Conservation (phyloP, 2,797 vertebrate species). For the Microtus agrestis region DNA sequence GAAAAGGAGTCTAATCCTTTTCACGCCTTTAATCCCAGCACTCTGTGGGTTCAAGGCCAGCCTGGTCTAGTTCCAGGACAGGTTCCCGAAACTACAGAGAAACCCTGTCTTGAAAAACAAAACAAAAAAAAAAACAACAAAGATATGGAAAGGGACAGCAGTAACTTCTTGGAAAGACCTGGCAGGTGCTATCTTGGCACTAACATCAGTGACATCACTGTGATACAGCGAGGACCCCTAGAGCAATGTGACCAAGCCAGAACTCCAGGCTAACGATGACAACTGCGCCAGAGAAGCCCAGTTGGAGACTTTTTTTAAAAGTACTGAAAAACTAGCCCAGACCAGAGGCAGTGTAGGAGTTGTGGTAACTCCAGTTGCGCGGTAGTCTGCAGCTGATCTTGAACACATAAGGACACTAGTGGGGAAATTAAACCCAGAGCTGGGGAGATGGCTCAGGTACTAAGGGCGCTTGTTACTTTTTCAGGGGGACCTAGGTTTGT, state of each 20-base stretch:
- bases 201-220: not conserved
- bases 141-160: not conserved
- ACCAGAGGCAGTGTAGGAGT: not conserved
- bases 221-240: not conserved
- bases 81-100: no score
- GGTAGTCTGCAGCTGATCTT: not conserved
- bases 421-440: not conserved
- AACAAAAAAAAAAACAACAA: no score
- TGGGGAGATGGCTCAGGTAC: not conserved
- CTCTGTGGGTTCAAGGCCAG: no score
- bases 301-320: not conserved
- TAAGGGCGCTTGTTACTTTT: not conserved
- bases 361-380: not conserved
- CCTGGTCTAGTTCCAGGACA: no score
- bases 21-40: no score
- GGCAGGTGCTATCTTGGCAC: not conserved
- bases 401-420: not conserved
- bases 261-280: not conserved
- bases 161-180: not conserved
- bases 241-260: not conserved
- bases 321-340: not conserved
- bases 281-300: not conserved
- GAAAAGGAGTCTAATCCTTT: no score
- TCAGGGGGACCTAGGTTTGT: not conserved
- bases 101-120: no score